A percentile compares a stretch with the other conserved stretches of the same genome.
Conservation (phyloP, 2,113 vertebrate species). For the Forbesichthys agassizii region DNA sequence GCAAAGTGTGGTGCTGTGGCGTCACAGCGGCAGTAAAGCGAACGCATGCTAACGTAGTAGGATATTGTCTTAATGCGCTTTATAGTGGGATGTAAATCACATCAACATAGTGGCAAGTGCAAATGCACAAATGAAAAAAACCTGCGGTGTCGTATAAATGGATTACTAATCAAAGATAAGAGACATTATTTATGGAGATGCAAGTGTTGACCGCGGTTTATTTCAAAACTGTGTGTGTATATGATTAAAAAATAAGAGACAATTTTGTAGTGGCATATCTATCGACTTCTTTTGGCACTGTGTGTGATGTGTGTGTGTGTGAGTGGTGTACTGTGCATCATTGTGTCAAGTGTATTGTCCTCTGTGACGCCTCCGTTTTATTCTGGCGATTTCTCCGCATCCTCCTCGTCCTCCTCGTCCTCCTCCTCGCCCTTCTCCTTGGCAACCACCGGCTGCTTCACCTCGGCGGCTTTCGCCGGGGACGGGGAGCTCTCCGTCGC, state of each 20-base stretch:
- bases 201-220: slow-evolving; percentile 27
- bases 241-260: slow-evolving; percentile 10
- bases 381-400: slow-evolving; percentile 31
- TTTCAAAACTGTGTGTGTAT: slow-evolving; percentile 15
- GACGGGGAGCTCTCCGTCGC: slow-evolving; percentile 10
- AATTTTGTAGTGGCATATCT: slow-evolving; percentile 29
- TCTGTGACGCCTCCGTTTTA: slow-evolving; percentile 59
- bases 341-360: slow-evolving; percentile 53
- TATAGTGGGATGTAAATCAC: slow-evolving; percentile 63
- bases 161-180: slow-evolving; percentile 23
- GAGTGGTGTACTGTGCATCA: slow-evolving; percentile 36
- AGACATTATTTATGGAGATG: slow-evolving; percentile 34
- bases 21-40: slow-evolving; percentile 23
- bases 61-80: slow-evolving; percentile 49
- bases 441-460: slow-evolving; percentile 3
- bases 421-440: slow-evolving; percentile 26
- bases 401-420: slow-evolving; percentile 40
- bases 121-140: slow-evolving; percentile 48
- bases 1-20: slow-evolving; percentile 18
- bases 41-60: slow-evolving; percentile 53
- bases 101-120: slow-evolving; percentile 63
- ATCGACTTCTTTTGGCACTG: slow-evolving; percentile 20
- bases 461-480: slow-evolving; percentile 31
- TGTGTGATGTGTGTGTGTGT: slow-evolving; percentile 15
- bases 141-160: slow-evolving; percentile 38